Base-by-base conservation (phyloP, 2,888 invertebrate species). In the Cataglyphis livida region DNA sequence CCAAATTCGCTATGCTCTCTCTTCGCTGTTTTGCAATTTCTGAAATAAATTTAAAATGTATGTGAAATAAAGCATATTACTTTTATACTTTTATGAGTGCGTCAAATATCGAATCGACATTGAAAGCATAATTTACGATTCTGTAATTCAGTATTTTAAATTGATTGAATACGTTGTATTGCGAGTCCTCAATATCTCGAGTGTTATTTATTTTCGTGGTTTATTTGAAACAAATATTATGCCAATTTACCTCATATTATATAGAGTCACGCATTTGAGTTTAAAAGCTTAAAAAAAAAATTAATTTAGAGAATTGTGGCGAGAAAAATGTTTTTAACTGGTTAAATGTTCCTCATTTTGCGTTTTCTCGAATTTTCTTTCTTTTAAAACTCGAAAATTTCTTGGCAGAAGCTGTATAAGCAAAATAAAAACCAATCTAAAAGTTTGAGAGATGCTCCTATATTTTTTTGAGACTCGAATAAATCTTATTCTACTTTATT, bases 1-100 rank as follows among this genome's bases (percentile, higher is more conserved):
- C n/a, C n/a, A 82, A 57, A 89, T 57, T 59, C 38, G 83, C 76
- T 81, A 35, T 21, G 35, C 35, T 51, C 59, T 66, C 21, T 21
- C 61, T 51, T 82, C 82, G 88, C 86, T 85, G 89, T 89, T 86
- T 89, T 89, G 89, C 85, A 84, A 70, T 88, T 76, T 87, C 82
- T 41, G 21, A 32, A 70, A 38, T 38, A 62, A n/a, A 57, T 70
- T 65, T 65, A 25, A 35, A 51, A 1, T 25, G n/a, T 18, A 38
- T 9, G 12, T 25, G 3, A 75, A 65, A 51, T 57, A 48, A 64
- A 51, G 25, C 5, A n/a, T 41, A 41, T 41, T 10, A 21, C 15
- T 61, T n/a, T 44, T 10, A 25, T 9, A 51, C 66, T 18, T 65
- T 76, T 1, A 41, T 41, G n/a, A 41, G 15, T 15, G 21, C 21